Conservation (phyloP, 2,113 vertebrate species). For the Mus spicilegus region DNA sequence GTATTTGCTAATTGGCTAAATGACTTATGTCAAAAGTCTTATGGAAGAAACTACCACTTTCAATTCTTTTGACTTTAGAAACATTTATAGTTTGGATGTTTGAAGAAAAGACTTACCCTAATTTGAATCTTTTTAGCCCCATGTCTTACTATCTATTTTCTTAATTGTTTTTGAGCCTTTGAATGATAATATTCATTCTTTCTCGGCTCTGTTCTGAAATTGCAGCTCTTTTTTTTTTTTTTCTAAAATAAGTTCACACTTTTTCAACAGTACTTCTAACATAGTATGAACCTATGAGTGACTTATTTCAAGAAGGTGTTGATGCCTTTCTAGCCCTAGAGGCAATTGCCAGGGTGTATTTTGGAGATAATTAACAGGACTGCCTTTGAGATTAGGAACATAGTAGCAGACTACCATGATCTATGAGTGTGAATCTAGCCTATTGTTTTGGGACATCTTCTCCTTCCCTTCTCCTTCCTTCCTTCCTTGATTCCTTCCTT, state of each 20-base stretch:
- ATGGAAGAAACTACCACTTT: not conserved
- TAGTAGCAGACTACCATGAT: not conserved
- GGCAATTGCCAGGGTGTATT: not conserved
- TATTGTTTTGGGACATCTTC: not conserved
- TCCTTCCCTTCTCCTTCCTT: fast-evolving
- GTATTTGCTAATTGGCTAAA: not conserved
- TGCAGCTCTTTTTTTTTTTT: not conserved
- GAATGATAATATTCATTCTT: not conserved
- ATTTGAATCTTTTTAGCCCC: not conserved
- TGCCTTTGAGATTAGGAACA: not conserved
- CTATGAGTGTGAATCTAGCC: not conserved
- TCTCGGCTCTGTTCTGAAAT: slow-evolving; percentile 22
- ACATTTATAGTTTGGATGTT: not conserved
- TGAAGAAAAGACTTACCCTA: not conserved
- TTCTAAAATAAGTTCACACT: not conserved
- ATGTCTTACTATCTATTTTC: not conserved
- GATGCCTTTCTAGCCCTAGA: not conserved
- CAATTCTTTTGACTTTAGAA: slow-evolving; percentile 9
- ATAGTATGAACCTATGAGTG: not conserved
- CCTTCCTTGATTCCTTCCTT: not conserved
- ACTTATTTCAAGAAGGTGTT: not conserved
- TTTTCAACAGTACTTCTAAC: not conserved
- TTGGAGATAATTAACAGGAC: not conserved
- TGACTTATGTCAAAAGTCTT: not conserved
- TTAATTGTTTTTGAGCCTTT: not conserved